These are phyloP conservation scores for Drosophila santomea DNA, from an alignment of 1,140 invertebrate genomes.

Conservation along the genomic window DNA sequence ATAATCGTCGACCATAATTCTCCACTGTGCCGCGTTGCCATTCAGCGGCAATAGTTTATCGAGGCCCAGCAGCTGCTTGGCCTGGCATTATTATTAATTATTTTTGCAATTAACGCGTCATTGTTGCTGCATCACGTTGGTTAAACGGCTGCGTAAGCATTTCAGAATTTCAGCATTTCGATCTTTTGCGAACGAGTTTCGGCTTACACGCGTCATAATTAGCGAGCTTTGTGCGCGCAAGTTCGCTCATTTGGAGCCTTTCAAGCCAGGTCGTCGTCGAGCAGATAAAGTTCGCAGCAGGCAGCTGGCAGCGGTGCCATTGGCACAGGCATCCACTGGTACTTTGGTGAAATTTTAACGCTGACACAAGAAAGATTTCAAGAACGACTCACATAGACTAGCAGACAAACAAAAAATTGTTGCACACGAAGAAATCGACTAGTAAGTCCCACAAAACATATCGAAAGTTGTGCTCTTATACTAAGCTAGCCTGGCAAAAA, in stretches of 20 bases:
- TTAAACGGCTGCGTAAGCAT: constrained; percentile 70
- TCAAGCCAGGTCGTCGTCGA: constrained; percentile 31
- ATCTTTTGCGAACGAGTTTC: constrained; percentile 17
- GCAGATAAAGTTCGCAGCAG: constrained; percentile 46
- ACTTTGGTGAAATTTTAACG: constrained; percentile 76
- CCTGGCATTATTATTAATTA: constrained; percentile 73
- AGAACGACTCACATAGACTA: constrained; percentile 38
- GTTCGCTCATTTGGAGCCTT: constrained; percentile 63
- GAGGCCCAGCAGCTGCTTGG: constrained; percentile 1
- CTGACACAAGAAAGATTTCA: constrained; percentile 83
- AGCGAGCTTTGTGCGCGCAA: constrained; percentile 60
- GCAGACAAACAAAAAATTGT: constrained; percentile 19
- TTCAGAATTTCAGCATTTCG: constrained; percentile 40
- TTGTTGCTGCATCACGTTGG: constrained; percentile 78
- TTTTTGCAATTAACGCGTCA: constrained; percentile 79
- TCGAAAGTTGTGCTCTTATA: no score
- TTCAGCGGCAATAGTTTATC: constrained; percentile 45
- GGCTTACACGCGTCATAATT: constrained; percentile 73
- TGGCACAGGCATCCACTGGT: constrained; percentile 65
- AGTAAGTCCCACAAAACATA: neutral
- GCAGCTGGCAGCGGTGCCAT: constrained; percentile 1
- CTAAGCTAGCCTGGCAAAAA: no score
- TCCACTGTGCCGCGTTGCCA: constrained; percentile 10
- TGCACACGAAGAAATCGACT: constrained; percentile 9
- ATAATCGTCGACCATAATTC: no score